Conservation (phyloP, 2,888 invertebrate species). For the Ametastegia equiseti region DNA sequence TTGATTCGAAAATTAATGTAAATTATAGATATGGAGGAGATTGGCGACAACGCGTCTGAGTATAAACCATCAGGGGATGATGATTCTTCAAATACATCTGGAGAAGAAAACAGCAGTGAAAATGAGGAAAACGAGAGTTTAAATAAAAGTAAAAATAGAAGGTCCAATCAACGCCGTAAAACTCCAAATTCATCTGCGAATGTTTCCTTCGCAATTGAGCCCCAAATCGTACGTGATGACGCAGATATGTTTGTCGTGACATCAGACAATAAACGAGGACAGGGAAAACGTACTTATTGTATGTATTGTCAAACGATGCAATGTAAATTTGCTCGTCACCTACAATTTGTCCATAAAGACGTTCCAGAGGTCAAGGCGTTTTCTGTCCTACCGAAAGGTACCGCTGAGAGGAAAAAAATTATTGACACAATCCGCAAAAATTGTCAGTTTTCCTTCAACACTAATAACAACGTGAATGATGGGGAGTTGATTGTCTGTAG, state of each 20-base stretch:
- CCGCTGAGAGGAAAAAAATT: not conserved
- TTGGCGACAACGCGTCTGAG: not conserved
- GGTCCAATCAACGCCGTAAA: not conserved
- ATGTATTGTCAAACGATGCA: conserved; percentile 38
- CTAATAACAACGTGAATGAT: conserved; percentile 46
- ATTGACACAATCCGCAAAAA: conserved; percentile 24
- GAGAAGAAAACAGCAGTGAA: conserved; percentile 1
- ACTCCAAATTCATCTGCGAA: conserved; percentile 24
- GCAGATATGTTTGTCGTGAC: conserved; percentile 15
- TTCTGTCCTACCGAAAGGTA: conserved; percentile 5
- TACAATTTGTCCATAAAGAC: conserved; percentile 17
- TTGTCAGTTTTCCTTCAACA: conserved; percentile 11
- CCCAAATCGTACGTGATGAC: not conserved
- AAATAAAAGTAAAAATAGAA: not conserved
- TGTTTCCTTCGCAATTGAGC: not conserved
- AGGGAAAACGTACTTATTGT: not conserved
- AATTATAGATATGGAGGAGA: conserved; percentile 1
- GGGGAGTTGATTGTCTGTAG: conserved; percentile 50
- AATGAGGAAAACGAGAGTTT: not conserved
- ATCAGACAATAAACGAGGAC: not conserved
- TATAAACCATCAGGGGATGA: conserved; percentile 12
- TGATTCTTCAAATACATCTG: not conserved
- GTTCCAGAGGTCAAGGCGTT: not conserved
- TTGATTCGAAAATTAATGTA: not conserved
- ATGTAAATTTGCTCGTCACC: conserved; percentile 20